A percentile compares a stretch with the other conserved stretches of the same genome.
phyloP scores from a whole-genome alignment of 2,888 invertebrate genomes.

The Tanypteryx hageni region DNA sequence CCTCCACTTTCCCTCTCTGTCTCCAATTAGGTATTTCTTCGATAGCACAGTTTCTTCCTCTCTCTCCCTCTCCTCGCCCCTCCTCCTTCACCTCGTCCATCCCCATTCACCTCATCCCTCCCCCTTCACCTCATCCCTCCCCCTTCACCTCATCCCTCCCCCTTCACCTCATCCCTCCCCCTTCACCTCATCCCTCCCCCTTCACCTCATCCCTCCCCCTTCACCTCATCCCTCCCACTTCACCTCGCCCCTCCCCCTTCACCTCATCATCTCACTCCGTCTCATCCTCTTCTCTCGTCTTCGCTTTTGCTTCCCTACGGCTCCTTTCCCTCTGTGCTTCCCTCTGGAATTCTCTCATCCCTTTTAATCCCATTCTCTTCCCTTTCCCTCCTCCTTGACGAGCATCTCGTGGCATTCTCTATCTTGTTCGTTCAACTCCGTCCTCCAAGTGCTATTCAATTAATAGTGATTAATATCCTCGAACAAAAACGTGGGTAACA shows the following conservation, averaged over 20 bases:
- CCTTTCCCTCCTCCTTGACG: slow-evolving; percentile 31
- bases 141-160: neutral
- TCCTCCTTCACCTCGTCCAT: neutral
- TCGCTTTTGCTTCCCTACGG: neutral
- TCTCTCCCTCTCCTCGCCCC: neutral
- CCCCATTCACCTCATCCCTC: no score
- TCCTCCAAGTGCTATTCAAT: slow-evolving; percentile 27
- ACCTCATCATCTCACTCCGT: neutral
- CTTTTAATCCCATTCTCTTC: slow-evolving; percentile 59
- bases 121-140: neutral
- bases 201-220: neutral
- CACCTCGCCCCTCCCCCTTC: neutral
- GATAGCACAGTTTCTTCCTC: slow-evolving; percentile 2
- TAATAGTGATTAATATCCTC: slow-evolving; percentile 52
- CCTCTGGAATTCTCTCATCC: slow-evolving; percentile 33
- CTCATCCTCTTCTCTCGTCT: neutral
- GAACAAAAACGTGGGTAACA: neutral
- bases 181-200: neutral
- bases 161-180: neutral
- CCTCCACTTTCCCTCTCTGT: slow-evolving; percentile 43
- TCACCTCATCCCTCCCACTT: neutral
- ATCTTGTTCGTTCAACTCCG: neutral
- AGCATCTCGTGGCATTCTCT: slow-evolving; percentile 32
- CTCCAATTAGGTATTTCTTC: slow-evolving; percentile 62
- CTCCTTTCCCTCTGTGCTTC: slow-evolving; percentile 33